These are phyloP conservation scores for Syndactyla subalaris DNA, from an alignment of 2,797 vertebrate genomes.

Conservation along the genomic window DNA sequence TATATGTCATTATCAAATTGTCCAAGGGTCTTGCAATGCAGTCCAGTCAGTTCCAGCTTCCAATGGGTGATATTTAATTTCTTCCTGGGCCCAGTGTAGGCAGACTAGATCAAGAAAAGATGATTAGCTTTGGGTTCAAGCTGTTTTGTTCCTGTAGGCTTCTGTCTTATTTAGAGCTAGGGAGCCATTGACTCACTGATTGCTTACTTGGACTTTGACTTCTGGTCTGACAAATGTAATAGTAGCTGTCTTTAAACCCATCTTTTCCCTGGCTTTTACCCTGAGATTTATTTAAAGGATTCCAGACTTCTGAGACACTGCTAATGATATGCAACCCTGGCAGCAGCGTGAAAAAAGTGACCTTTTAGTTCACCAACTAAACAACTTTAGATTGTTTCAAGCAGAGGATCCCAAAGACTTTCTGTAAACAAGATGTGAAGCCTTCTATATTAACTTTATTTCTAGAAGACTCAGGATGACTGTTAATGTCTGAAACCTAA, in stretches of 20 bases:
- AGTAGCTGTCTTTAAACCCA: neutral
- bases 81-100: neutral
- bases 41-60: neutral
- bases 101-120: neutral
- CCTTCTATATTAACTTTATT: neutral
- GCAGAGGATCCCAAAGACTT: neutral
- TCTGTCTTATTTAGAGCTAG: neutral
- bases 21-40: neutral
- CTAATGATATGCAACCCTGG: neutral
- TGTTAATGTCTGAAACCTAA: neutral
- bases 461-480: neutral
- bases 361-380: neutral
- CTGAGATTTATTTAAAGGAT: neutral
- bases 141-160: neutral
- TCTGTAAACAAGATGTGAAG: neutral
- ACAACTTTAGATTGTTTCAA: neutral
- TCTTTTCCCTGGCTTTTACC: neutral
- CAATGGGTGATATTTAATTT: neutral
- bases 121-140: neutral
- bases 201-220: neutral
- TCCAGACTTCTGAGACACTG: neutral
- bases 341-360: neutral
- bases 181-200: rapidly evolving
- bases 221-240: neutral
- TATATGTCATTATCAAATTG: neutral